These are phyloP conservation scores for Griposia aprilina DNA, from an alignment of 2,888 invertebrate genomes.

Conservation along the genomic window DNA sequence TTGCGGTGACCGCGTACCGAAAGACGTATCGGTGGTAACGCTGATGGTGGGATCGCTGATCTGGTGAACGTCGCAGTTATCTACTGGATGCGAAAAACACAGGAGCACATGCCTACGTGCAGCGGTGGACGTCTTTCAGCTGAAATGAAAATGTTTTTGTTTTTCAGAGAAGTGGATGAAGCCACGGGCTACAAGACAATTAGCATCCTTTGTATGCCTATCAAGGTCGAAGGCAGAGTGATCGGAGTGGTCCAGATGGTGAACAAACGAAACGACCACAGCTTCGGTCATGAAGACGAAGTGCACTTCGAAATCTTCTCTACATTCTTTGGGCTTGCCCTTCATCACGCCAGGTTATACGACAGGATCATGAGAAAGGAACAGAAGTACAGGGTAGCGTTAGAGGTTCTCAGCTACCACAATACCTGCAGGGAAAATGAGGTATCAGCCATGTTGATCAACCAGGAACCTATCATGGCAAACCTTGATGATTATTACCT, in stretches of 20 bases:
- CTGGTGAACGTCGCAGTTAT: background rate
- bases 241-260: conserved; percentile 98
- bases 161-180: conserved; percentile 91
- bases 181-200: conserved; percentile 93
- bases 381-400: conserved; percentile 95
- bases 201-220: conserved; percentile 96
- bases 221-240: conserved; percentile 94
- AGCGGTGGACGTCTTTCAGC: background rate
- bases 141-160: background rate
- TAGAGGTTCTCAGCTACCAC: conserved; percentile 96
- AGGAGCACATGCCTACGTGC: background rate
- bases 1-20: background rate
- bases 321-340: conserved; percentile 95
- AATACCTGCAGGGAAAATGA: conserved; percentile 95
- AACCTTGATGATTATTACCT: conserved; percentile 92
- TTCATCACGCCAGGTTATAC: conserved; percentile 96
- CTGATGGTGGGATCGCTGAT: background rate
- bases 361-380: conserved; percentile 95
- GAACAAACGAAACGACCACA: conserved; percentile 90
- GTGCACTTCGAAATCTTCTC: conserved; percentile 96
- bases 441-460: conserved; percentile 81
- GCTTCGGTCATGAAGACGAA: conserved; percentile 93
- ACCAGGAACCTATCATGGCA: conserved; percentile 64
- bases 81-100: background rate
- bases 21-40: too few relatives aligned